Conservation (phyloP, 1,140 invertebrate genomes). For the Rhagoletis zephyria region DNA sequence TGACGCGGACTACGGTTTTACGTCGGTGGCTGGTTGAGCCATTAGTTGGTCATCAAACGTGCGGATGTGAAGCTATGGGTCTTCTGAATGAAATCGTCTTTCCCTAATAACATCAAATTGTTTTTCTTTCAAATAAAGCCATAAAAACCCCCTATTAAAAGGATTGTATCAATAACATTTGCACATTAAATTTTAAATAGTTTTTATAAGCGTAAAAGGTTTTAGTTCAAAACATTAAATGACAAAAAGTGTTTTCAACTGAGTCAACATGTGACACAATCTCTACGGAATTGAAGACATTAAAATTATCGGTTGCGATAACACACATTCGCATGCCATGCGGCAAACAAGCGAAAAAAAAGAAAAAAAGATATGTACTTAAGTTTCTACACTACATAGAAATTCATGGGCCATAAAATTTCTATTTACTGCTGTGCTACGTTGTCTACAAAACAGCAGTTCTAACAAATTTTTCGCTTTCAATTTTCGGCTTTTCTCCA, state of each 20-base stretch:
- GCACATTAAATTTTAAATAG: no score
- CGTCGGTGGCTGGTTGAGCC: no score
- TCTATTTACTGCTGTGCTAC: conserved; percentile 2
- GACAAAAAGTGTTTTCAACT: background rate
- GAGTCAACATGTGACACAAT: background rate
- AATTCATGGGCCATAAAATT: conserved; percentile 24
- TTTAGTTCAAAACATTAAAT: background rate
- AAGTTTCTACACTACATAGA: background rate
- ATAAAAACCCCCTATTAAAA: no score
- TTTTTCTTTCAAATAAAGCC: no score
- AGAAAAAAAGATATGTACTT: background rate
- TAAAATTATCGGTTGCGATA: background rate
- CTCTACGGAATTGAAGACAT: conserved; percentile 23
- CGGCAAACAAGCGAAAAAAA: no score
- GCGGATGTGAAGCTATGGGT: no score
- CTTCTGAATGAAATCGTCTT: no score
- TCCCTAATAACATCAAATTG: no score
- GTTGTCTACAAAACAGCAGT: background rate
- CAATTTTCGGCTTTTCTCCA: background rate
- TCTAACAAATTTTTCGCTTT: background rate
- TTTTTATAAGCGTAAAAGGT: background rate
- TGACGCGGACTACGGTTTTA: no score
- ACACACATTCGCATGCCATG: background rate
- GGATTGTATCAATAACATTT: no score
- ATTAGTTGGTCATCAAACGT: no score